Base-by-base conservation (phyloP, 1,140 invertebrate genomes). In the Ceratosolen solmsi region DNA sequence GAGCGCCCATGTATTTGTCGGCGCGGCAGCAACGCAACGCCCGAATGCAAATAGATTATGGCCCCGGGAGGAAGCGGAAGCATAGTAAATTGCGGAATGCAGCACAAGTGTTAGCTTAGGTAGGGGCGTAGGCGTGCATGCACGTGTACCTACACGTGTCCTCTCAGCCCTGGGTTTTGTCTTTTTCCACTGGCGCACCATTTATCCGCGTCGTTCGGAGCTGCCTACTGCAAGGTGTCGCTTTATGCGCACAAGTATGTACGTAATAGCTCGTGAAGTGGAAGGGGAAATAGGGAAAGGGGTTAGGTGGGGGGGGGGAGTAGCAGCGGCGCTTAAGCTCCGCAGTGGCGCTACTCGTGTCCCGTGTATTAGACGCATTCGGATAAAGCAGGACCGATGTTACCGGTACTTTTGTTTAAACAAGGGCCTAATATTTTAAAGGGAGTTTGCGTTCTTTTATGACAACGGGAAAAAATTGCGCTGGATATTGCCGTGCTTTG, bases 1-100 rank as follows among this genome's bases (percentile, higher is more conserved):
- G 41, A 36, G 49, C 5, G 17, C 30, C 22, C 72, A 3, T 54
- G 49, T 38, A 38, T 68, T 68, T 68, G 63, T 68, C 33, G 36
- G 63, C 20, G 27, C 7, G 33, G 63, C 22, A 68, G 60, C 13
- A 63, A n/a, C n/a, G 63, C 22, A 68, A 68, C 63, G 22, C 36
- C 63, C 51, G 51, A 74, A 74, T 74, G 72, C 30, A 74, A 74
- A 74, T 74, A 51, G 49, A 74, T 74, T 74, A 56, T 56, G 72
- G 30, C 46, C 22, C 8, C 1, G 13, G 33, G 27, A 36, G 27
- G 17, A 20, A 46, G 49, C 30, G 27, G 17, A 20, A 46, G 49
- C 30, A 15, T 56, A 54, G 63, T 70, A 76, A 63, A 76, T 76
- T 63, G 74, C 58, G 17, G 38, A 65, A 78, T 54, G 46, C 63